These are phyloP conservation scores for Heliocidaris tuberculata DNA, from an alignment of 35 echinoderm and acorn worm species.

Conservation along the genomic window DNA sequence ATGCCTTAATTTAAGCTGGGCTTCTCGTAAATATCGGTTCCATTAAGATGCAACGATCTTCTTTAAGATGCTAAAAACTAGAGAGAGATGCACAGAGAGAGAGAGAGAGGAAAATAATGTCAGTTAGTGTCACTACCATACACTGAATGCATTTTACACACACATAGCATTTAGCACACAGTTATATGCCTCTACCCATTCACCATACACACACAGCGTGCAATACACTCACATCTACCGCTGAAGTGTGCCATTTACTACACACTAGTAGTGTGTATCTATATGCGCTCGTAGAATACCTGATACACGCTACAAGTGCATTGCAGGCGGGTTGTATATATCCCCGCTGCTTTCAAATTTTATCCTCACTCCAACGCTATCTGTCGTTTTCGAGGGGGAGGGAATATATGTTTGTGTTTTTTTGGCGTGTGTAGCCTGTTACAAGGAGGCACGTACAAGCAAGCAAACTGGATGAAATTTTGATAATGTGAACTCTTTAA, in stretches of 20 bases:
- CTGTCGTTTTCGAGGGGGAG: slow-evolving; percentile 7
- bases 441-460: not conserved
- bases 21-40: not conserved
- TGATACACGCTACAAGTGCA: not conserved
- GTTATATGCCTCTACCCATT: not conserved
- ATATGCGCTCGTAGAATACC: not conserved
- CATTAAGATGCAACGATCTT: slow-evolving; percentile 19
- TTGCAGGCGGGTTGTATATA: slow-evolving; percentile 9
- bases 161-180: not conserved
- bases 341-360: slow-evolving; percentile 25
- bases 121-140: not conserved
- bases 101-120: not conserved
- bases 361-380: not conserved
- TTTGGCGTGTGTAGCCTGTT: slow-evolving; percentile 7
- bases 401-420: slow-evolving; percentile 22
- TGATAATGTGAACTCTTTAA: not conserved
- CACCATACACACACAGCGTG: not conserved
- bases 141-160: not conserved
- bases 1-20: slow-evolving; percentile 15
- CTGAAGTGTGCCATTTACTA: slow-evolving; percentile 15
- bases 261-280: not conserved
- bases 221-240: not conserved
- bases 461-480: not conserved
- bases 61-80: not conserved
- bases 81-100: not conserved